A percentile compares a stretch with the other conserved stretches of the same genome.
These are phyloP conservation scores for Calameuta idolon DNA, from an alignment of 2,888 invertebrate species.

Conservation along the genomic window DNA sequence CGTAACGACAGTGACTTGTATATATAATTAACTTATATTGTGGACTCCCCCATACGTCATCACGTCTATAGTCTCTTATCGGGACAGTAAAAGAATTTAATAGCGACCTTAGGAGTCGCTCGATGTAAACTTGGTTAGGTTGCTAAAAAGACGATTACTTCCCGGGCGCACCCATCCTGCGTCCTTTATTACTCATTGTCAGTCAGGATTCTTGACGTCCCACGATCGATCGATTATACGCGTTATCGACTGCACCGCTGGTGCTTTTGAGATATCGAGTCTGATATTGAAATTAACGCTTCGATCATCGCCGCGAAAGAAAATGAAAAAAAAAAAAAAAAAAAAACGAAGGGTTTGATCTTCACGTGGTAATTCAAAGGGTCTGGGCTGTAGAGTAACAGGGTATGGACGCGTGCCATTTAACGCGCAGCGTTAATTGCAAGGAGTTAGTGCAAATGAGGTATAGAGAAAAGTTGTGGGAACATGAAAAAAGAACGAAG, in stretches of 20 bases:
- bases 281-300: background rate
- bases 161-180: conserved; percentile 58
- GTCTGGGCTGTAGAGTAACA: background rate
- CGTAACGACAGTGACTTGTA: background rate
- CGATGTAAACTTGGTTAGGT: conserved; percentile 24
- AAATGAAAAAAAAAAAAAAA: background rate
- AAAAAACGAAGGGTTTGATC: background rate
- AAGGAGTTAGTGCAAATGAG: background rate
- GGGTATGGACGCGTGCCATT: background rate
- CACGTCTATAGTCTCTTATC: background rate
- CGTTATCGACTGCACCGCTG: conserved; percentile 30
- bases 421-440: background rate
- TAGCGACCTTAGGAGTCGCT: conserved; percentile 34
- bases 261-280: background rate
- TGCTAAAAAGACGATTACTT: conserved; percentile 31
- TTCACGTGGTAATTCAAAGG: background rate
- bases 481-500: background rate
- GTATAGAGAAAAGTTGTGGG: background rate
- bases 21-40: background rate
- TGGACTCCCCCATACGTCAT: background rate
- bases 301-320: background rate
- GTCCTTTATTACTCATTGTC: conserved; percentile 25
- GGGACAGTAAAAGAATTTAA: conserved; percentile 37
- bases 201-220: conserved; percentile 41
- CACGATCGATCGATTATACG: conserved; percentile 52